Conservation (phyloP, 2,797 vertebrate genomes). For the Poeciliopsis turneri region DNA sequence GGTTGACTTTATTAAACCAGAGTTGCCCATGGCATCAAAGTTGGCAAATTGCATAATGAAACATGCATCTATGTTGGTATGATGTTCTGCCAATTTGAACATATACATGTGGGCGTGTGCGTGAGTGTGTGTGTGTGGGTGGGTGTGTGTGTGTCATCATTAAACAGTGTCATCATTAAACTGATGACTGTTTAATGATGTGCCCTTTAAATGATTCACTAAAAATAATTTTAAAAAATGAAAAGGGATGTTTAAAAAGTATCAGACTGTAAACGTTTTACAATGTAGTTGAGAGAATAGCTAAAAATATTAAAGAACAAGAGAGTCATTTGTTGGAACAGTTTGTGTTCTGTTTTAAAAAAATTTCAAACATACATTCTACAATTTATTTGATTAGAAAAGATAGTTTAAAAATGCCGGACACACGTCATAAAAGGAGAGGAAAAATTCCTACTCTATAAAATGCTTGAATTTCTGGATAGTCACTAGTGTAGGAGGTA, state of each 20-base stretch:
- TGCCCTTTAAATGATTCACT: background rate
- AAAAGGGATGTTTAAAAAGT: background rate
- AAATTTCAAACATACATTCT: background rate
- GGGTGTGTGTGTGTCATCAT: no score
- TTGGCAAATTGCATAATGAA: no score
- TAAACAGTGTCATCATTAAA: no score
- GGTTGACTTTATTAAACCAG: no score
- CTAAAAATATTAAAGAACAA: background rate
- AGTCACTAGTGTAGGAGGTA: background rate
- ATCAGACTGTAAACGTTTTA: background rate
- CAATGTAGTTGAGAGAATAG: background rate
- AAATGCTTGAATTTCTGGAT: background rate
- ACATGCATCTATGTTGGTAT: no score
- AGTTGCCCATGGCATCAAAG: no score
- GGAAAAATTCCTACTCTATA: background rate
- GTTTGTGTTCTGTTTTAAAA: background rate
- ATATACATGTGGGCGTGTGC: no score
- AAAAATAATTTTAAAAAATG: background rate
- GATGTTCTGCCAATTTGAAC: no score
- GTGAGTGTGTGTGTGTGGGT: no score
- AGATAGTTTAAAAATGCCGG: background rate
- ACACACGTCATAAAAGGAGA: background rate
- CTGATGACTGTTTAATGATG: no score
- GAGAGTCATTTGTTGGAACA: background rate
- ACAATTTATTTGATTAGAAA: background rate